Conservation (phyloP, 2,888 invertebrate genomes). For the Acronicta psi region DNA sequence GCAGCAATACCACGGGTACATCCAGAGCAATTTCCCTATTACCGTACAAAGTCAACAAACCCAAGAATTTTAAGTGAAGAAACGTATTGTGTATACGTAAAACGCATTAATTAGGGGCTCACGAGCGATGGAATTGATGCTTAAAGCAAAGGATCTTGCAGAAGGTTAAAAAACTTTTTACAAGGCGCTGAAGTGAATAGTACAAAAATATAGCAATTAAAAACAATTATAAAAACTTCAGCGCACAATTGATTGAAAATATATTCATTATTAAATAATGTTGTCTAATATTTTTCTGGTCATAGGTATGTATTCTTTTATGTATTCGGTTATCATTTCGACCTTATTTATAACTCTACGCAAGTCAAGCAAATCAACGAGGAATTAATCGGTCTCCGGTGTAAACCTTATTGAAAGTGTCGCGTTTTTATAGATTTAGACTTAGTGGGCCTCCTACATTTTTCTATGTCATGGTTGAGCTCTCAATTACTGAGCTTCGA, state of each 20-base stretch:
- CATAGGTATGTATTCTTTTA: too few species aligned
- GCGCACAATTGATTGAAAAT: too few species aligned
- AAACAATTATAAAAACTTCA: too few species aligned
- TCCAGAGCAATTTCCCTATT: conserved; percentile 49
- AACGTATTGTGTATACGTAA: conserved; percentile 42
- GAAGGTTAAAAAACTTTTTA: conserved; percentile 21
- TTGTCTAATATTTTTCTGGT: too few species aligned
- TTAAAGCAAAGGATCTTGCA: neutral
- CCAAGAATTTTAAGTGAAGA: conserved; percentile 46
- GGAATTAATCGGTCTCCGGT: too few species aligned
- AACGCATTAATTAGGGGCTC: conserved; percentile 52
- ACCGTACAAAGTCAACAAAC: conserved; percentile 50
- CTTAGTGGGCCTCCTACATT: conserved; percentile 16
- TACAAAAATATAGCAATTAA: too few species aligned
- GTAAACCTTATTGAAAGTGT: too few species aligned
- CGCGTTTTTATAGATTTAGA: neutral
- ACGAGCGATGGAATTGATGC: conserved; percentile 22
- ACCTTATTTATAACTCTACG: too few species aligned
- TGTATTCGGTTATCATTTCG: too few species aligned
- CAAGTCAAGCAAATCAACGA: too few species aligned
- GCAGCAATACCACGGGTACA: conserved; percentile 31
- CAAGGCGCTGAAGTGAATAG: neutral
- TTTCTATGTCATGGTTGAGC: conserved; percentile 19
- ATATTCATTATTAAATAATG: too few species aligned
- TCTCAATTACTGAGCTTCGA: conserved; percentile 46